Conservation (phyloP, 2,888 invertebrate species). For the Chymomyza caudatula region DNA sequence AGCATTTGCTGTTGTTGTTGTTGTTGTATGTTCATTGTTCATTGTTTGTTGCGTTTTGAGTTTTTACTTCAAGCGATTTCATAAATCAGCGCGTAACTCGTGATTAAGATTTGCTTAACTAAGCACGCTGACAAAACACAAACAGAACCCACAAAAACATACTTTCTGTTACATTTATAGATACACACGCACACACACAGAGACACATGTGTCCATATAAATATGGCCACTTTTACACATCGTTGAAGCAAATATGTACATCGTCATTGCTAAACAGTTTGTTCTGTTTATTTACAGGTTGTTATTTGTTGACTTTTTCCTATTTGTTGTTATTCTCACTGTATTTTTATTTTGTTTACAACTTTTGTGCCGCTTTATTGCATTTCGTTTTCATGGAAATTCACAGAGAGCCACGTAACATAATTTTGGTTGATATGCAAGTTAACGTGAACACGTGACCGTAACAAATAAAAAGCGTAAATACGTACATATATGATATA, state of each 20-base stretch:
- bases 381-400: constrained; percentile 54
- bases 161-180: too few relatives aligned
- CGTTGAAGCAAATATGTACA: too few relatives aligned
- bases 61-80: neutral
- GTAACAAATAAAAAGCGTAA: constrained; percentile 35
- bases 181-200: too few relatives aligned
- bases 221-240: neutral
- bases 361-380: constrained; percentile 36
- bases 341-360: neutral
- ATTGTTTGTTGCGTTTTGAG: neutral
- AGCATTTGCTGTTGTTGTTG: constrained; percentile 21
- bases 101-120: constrained; percentile 11
- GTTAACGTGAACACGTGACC: constrained; percentile 50
- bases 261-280: neutral
- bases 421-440: constrained; percentile 40
- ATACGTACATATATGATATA: neutral
- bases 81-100: constrained; percentile 12
- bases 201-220: too few relatives aligned
- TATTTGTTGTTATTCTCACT: neutral
- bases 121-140: constrained; percentile 7
- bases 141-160: neutral
- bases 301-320: neutral
- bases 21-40: neutral
- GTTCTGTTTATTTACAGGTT: neutral
- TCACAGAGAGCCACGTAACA: constrained; percentile 49